Conservation (phyloP, 2,113 vertebrate genomes). For the Oxyura jamaicensis region DNA sequence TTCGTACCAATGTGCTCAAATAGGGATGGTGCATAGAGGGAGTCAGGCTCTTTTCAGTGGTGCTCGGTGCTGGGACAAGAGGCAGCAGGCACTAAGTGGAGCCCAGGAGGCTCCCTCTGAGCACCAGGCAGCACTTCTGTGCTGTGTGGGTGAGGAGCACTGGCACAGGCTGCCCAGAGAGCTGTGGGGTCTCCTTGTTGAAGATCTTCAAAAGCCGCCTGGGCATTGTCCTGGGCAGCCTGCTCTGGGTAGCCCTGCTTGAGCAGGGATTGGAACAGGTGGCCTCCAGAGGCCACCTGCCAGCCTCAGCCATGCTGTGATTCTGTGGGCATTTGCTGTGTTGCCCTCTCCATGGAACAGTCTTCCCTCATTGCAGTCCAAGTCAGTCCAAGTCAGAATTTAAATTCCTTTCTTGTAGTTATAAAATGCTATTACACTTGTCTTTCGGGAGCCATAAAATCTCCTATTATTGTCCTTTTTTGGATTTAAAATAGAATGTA, state of each 20-base stretch:
- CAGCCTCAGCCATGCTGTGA: background rate
- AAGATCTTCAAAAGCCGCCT: background rate
- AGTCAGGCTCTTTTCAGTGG: background rate
- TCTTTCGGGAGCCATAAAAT: background rate
- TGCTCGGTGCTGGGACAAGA: background rate
- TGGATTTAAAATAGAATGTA: background rate
- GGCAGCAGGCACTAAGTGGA: no score
- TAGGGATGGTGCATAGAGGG: background rate
- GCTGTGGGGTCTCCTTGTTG: background rate
- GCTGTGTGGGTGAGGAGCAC: background rate
- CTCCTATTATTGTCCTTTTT: background rate
- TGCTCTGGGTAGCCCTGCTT: background rate
- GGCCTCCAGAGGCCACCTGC: background rate
- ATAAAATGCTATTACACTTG: background rate
- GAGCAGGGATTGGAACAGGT: background rate
- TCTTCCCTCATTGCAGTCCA: background rate
- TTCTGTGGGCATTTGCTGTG: background rate
- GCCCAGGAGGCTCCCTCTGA: background rate
- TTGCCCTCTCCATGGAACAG: background rate
- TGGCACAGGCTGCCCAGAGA: background rate
- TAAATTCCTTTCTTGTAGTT: background rate
- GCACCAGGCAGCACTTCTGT: background rate
- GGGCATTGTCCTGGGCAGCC: background rate
- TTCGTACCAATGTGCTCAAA: background rate
- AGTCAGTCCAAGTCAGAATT: background rate